A percentile compares a stretch with the other conserved stretches of the same genome.
phyloP scores from a whole-genome alignment of 2,797 vertebrate species.

The Rallus crepitans region DNA sequence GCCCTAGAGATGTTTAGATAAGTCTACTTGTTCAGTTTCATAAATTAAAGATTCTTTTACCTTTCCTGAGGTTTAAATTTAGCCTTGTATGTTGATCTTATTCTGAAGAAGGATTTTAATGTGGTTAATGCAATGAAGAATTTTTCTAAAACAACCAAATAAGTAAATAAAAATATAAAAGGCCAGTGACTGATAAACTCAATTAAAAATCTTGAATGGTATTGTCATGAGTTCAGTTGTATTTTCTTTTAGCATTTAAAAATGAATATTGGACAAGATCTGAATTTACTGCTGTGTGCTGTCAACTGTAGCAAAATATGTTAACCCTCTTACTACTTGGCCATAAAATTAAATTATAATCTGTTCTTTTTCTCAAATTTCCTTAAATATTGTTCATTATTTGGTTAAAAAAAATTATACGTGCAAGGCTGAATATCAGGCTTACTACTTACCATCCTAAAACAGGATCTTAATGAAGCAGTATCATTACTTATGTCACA shows the following conservation, averaged over 20 bases:
- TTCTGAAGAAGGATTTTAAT: conserved; percentile 77
- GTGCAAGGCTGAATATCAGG: not conserved
- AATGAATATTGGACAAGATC: conserved; percentile 17
- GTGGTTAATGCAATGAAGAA: conserved; percentile 61
- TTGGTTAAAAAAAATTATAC: not conserved
- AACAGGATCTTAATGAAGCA: not conserved
- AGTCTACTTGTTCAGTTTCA: conserved; percentile 86
- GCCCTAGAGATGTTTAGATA: conserved; percentile 84
- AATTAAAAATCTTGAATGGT: conserved; percentile 56
- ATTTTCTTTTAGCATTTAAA: conserved; percentile 58
- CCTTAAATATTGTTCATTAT: not conserved
- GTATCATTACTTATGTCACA: not conserved
- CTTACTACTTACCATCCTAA: not conserved
- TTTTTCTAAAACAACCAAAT: conserved; percentile 73
- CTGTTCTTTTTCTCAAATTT: not conserved
- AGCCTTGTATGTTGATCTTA: conserved; percentile 79
- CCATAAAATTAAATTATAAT: not conserved
- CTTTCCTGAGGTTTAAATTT: conserved; percentile 79
- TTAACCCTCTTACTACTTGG: not conserved
- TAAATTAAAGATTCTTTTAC: conserved; percentile 87
- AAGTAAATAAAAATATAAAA: conserved; percentile 79
- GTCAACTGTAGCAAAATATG: not conserved
- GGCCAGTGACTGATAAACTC: conserved; percentile 58
- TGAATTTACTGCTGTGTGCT: not conserved
- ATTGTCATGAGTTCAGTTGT: conserved; percentile 31